Conservation (phyloP, 2,888 invertebrate species). For the Sinotaia quadrata region DNA sequence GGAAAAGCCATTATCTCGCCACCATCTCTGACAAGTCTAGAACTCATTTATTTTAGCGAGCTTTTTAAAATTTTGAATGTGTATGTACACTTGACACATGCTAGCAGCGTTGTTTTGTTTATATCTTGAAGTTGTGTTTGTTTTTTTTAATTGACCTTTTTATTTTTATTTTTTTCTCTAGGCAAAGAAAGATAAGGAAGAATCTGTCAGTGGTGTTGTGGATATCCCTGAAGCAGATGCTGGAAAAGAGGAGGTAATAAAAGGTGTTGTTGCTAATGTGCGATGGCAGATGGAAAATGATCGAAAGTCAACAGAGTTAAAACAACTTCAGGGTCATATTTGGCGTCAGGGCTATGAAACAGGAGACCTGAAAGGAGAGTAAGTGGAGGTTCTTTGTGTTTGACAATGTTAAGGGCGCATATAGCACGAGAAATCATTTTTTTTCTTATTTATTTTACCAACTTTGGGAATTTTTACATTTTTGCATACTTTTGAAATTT, state of each 20-base stretch:
- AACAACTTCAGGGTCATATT: constrained; percentile 91
- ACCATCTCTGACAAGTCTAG: too few species aligned
- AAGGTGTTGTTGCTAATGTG: constrained; percentile 81
- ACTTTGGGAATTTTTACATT: too few species aligned
- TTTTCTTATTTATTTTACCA: too few species aligned
- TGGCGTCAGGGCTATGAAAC: constrained; percentile 88
- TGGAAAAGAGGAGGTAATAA: constrained; percentile 72
- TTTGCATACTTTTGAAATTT: too few species aligned
- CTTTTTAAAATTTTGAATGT: too few species aligned
- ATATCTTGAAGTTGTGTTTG: not conserved
- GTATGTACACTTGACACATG: too few species aligned
- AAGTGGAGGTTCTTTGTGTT: too few species aligned
- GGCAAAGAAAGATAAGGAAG: constrained; percentile 71
- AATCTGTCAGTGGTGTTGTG: constrained; percentile 76
- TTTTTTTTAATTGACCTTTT: not conserved
- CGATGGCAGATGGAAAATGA: constrained; percentile 87
- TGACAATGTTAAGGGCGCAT: too few species aligned
- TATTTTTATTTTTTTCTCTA: constrained; percentile 20
- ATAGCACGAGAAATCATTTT: too few species aligned
- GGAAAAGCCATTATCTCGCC: too few species aligned
- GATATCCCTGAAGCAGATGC: constrained; percentile 59
- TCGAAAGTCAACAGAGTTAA: constrained; percentile 85
- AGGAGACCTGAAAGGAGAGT: constrained; percentile 89
- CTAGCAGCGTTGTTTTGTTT: too few species aligned
- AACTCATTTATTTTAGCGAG: too few species aligned